Evolutionary conservation across 2,113 vertebrate genomes (phyloP).

Genomic region (Anolis sagrei): DNA sequence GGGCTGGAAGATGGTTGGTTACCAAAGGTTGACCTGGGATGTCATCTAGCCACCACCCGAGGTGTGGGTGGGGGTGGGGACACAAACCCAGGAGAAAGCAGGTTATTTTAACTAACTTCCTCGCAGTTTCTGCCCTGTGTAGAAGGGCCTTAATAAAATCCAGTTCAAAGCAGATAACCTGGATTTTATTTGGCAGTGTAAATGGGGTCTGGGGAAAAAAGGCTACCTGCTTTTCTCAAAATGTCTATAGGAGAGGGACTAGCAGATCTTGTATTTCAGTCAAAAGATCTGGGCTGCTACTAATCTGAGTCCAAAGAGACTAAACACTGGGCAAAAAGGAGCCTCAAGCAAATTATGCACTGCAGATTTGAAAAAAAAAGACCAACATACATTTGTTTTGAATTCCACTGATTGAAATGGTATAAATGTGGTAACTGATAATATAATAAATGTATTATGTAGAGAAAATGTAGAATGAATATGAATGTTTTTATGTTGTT

Average conservation of each 20-base stretch:
- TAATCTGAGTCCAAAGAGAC: neutral
- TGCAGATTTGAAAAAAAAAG: too few relatives aligned
- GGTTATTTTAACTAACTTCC: too few relatives aligned
- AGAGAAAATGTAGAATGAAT: neutral
- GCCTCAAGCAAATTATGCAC: neutral
- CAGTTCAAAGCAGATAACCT: too few relatives aligned
- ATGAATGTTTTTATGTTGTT: neutral
- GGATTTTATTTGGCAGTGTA: too few relatives aligned
- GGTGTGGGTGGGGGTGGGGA: too few relatives aligned
- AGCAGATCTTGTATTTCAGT: neutral
- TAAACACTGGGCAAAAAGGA: neutral
- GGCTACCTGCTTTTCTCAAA: neutral
- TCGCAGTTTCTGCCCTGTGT: too few relatives aligned
- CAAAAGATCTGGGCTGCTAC: neutral
- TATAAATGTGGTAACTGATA: neutral
- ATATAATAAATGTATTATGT: neutral
- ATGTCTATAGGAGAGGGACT: neutral
- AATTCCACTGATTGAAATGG: neutral
- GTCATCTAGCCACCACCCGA: too few relatives aligned
- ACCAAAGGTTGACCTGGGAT: too few relatives aligned
- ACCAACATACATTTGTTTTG: neutral
- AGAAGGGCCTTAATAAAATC: too few relatives aligned
- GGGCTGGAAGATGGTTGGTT: too few relatives aligned
- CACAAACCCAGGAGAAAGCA: too few relatives aligned
- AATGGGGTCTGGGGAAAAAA: neutral